Evolutionary conservation across 2,113 vertebrate species (phyloP).

Genomic region (Meleagris gallopavo): DNA sequence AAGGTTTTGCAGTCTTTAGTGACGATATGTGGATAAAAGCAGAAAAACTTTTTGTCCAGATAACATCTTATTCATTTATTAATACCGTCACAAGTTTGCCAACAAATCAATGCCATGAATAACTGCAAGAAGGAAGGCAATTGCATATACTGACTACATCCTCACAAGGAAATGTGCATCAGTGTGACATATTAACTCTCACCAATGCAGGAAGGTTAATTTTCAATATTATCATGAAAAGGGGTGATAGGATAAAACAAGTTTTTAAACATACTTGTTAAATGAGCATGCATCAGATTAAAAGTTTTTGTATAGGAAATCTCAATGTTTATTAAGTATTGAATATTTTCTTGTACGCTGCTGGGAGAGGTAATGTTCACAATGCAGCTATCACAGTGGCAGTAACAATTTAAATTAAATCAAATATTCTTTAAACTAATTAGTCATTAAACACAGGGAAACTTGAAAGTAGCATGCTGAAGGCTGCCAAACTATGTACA

Average conservation of each 20-base stretch:
- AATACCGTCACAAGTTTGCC: not conserved
- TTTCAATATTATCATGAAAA: not conserved
- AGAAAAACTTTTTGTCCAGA: not conserved
- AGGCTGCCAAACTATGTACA: not conserved
- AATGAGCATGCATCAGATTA: not conserved
- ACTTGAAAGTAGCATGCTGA: not conserved
- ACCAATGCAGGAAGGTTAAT: not conserved
- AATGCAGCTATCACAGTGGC: not conserved
- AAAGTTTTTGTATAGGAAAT: not conserved
- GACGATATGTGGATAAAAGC: not conserved
- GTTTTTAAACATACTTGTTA: rapidly evolving
- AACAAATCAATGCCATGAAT: not conserved
- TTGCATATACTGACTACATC: not conserved
- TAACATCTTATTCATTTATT: not conserved
- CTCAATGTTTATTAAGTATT: not conserved
- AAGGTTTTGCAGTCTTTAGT: not conserved
- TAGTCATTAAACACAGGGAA: constrained; percentile 16
- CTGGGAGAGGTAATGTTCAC: not conserved
- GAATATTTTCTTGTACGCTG: not conserved
- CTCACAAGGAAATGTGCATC: not conserved
- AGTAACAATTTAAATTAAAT: constrained; percentile 34
- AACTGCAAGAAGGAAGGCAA: not conserved
- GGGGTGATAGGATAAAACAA: not conserved
- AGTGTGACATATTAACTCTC: not conserved
- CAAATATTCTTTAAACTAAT: constrained; percentile 6